These are phyloP conservation scores for Trachelipus rathkii DNA, from an alignment of 1,140 invertebrate species.

Conservation along the genomic window DNA sequence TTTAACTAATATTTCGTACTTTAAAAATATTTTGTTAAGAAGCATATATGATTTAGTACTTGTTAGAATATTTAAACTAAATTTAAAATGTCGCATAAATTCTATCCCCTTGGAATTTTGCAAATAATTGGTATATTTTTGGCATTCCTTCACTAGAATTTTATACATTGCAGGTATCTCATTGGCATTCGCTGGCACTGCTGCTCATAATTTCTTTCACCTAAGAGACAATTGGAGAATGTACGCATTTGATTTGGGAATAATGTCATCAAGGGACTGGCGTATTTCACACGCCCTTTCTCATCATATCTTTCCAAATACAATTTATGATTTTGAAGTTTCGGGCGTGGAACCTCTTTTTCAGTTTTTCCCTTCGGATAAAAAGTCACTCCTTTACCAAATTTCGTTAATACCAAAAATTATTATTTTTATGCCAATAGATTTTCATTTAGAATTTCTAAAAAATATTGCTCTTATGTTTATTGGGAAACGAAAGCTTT, in stretches of 20 bases:
- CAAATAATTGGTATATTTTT: no score
- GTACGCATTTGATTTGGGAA: constrained; percentile 69
- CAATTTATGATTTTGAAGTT: constrained; percentile 66
- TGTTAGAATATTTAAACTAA: no score
- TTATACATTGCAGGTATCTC: constrained; percentile 25
- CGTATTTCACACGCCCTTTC: constrained; percentile 70
- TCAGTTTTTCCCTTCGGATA: constrained; percentile 59
- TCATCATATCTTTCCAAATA: constrained; percentile 77
- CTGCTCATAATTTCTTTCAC: constrained; percentile 78
- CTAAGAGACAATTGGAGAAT: constrained; percentile 73
- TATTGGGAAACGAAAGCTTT: constrained; percentile 32
- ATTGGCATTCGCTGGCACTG: constrained; percentile 47
- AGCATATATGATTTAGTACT: no score
- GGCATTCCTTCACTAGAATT: no score
- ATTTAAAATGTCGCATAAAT: no score
- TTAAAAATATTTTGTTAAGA: no score
- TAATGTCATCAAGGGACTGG: constrained; percentile 66
- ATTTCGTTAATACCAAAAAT: constrained; percentile 54
- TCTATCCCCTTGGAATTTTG: no score
- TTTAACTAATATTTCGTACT: no score
- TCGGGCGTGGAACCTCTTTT: constrained; percentile 66
- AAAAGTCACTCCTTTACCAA: constrained; percentile 52
- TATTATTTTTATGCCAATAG: constrained; percentile 54
- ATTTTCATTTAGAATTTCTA: constrained; percentile 51
- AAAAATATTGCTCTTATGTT: constrained; percentile 34